Conservation (phyloP, 2,113 vertebrate genomes). For the Lethenteron reissneri region DNA sequence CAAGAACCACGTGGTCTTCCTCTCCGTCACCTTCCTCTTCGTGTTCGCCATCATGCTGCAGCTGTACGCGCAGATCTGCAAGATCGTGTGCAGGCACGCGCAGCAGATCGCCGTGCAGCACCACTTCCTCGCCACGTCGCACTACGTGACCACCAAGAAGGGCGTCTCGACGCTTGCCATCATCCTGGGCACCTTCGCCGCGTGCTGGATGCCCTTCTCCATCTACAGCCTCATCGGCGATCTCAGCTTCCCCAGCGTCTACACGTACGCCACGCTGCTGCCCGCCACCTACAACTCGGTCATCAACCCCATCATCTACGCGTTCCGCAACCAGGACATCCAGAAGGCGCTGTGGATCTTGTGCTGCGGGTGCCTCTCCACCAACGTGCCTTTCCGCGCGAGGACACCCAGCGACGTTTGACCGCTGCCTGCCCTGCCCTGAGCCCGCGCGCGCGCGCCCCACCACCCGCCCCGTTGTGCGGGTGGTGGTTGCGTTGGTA, state of each 20-base stretch:
- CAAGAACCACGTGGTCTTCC: slow-evolving; percentile 45
- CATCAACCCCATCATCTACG: slow-evolving; percentile 76
- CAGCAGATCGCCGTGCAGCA: slow-evolving; percentile 79
- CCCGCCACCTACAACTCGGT: slow-evolving; percentile 66
- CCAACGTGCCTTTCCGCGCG: slow-evolving; percentile 25
- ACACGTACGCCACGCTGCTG: slow-evolving; percentile 55
- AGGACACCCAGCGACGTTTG: slow-evolving; percentile 73
- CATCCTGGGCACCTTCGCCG: slow-evolving; percentile 57
- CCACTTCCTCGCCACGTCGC: slow-evolving; percentile 43
- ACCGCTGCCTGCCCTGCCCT: slow-evolving; percentile 12
- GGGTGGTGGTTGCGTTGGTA: not conserved
- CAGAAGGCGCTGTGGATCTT: slow-evolving; percentile 53
- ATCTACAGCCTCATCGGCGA: slow-evolving; percentile 62
- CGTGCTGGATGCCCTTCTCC: slow-evolving; percentile 75
- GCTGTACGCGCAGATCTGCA: slow-evolving; percentile 62
- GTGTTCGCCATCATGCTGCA: slow-evolving; percentile 51
- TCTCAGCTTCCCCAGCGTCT: slow-evolving; percentile 33
- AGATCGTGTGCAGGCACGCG: slow-evolving; percentile 49
- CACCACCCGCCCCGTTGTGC: not conserved
- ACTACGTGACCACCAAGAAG: slow-evolving; percentile 66
- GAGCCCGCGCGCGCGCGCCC: not conserved
- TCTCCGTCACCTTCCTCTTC: slow-evolving; percentile 47
- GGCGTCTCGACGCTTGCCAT: slow-evolving; percentile 62
- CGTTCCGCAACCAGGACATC: slow-evolving; percentile 71
- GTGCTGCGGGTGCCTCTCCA: slow-evolving; percentile 57